Conservation (phyloP, 2,113 vertebrate genomes). For the Diadophis punctatus region DNA sequence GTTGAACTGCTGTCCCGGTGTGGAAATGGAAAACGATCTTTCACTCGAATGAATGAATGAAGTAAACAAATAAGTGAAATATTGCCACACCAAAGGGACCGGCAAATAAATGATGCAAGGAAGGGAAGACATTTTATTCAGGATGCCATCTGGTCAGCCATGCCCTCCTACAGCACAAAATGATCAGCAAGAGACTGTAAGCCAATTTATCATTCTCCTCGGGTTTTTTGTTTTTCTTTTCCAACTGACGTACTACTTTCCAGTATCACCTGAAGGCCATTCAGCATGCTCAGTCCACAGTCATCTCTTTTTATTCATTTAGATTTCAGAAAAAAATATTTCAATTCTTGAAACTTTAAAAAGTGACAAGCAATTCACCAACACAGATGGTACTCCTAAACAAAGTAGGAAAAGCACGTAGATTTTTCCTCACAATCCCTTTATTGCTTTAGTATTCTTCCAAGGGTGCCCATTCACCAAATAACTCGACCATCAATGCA, state of each 20-base stretch:
- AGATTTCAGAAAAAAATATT: not conserved
- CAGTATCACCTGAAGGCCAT: not conserved
- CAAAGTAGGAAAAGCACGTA: not conserved
- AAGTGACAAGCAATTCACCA: not conserved
- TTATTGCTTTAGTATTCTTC: not conserved
- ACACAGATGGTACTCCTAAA: not conserved
- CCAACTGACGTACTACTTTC: not conserved
- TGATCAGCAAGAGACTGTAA: not conserved
- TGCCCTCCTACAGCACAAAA: not conserved
- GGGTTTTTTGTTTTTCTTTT: not conserved
- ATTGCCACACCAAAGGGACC: not conserved
- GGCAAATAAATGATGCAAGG: not conserved
- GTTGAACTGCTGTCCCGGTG: not conserved
- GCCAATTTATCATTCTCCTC: not conserved
- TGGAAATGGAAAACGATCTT: not conserved
- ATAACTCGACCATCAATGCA: not conserved
- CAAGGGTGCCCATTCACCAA: not conserved
- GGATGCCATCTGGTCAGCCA: not conserved
- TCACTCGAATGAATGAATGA: not conserved
- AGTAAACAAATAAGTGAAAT: not conserved
- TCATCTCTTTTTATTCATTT: not conserved
- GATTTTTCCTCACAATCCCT: rapidly evolving
- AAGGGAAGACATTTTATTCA: not conserved
- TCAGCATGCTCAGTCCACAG: not conserved
- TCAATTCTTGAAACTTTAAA: not conserved